A percentile compares a stretch with the other conserved stretches of the same genome.
These are phyloP conservation scores for Brachirus orientalis DNA, from an alignment of 2,113 vertebrate genomes.

Conservation along the genomic window DNA sequence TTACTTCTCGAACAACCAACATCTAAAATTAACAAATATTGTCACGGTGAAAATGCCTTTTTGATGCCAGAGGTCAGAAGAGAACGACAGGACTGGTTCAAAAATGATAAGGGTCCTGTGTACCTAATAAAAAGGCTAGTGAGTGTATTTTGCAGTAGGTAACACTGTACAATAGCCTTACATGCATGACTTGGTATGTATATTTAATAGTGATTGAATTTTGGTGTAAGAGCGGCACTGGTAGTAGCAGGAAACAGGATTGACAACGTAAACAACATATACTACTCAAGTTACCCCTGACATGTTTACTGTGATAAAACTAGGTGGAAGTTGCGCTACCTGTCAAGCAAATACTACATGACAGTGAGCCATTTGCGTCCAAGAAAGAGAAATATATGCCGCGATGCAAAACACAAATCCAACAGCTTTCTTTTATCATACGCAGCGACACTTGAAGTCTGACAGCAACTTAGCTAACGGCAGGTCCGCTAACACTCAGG, in stretches of 20 bases:
- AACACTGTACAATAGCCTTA: background rate
- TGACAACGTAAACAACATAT: slow-evolving; percentile 12
- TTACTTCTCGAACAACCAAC: too few species aligned
- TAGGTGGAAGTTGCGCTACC: slow-evolving; percentile 16
- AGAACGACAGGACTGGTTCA: too few species aligned
- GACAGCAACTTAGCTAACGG: slow-evolving; percentile 47
- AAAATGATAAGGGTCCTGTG: too few species aligned
- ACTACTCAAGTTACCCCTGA: slow-evolving; percentile 4
- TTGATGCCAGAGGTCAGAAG: too few species aligned
- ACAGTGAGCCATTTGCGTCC: background rate
- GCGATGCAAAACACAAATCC: background rate
- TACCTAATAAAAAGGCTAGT: too few species aligned
- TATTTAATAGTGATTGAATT: too few species aligned
- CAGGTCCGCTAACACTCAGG: slow-evolving; percentile 45
- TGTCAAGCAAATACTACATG: background rate
- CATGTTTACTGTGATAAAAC: slow-evolving; percentile 22
- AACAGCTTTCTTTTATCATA: slow-evolving; percentile 4
- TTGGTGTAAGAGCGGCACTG: too few species aligned
- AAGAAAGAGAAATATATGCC: background rate
- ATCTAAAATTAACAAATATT: too few species aligned
- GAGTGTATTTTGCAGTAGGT: too few species aligned
- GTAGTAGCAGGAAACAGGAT: too few species aligned
- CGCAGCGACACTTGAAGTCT: slow-evolving; percentile 27
- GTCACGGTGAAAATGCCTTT: too few species aligned
- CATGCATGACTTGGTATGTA: background rate